Conservation (phyloP, 2,888 invertebrate species). For the Apotomis capreana region DNA sequence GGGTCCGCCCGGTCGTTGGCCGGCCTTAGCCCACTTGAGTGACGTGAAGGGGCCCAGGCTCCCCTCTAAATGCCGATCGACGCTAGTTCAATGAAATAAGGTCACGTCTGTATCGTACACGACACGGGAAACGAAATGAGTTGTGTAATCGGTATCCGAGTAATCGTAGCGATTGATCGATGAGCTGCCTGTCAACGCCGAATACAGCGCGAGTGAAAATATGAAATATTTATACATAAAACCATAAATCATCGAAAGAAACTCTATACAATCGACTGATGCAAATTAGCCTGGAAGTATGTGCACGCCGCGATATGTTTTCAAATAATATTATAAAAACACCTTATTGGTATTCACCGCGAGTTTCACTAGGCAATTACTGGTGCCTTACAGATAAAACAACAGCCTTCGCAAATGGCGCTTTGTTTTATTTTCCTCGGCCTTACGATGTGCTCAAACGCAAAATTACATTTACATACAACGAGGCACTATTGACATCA, state of each 20-base stretch:
- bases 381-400: slow-evolving; percentile 40
- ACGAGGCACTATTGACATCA: not conserved
- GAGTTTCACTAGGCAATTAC: slow-evolving; percentile 38
- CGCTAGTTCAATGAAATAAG: slow-evolving; percentile 63
- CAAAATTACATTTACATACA: slow-evolving; percentile 25
- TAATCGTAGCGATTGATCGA: slow-evolving; percentile 24
- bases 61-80: slow-evolving; percentile 63
- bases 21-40: slow-evolving; percentile 81
- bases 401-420: slow-evolving; percentile 39
- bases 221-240: not conserved
- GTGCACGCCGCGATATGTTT: slow-evolving; percentile 21
- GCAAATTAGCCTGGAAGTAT: slow-evolving; percentile 22
- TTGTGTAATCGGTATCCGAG: slow-evolving; percentile 25
- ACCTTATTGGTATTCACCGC: slow-evolving; percentile 36
- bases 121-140: slow-evolving; percentile 25
- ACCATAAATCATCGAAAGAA: slow-evolving; percentile 4
- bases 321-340: slow-evolving; percentile 38
- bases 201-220: slow-evolving; percentile 9
- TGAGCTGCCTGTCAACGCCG: slow-evolving; percentile 17
- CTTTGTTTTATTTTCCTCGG: slow-evolving; percentile 42
- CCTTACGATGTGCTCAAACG: slow-evolving; percentile 25
- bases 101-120: slow-evolving; percentile 50
- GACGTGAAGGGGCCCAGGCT: slow-evolving; percentile 74
- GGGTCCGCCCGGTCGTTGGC: slow-evolving; percentile 67
- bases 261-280: slow-evolving; percentile 13